Conservation (phyloP, 2,797 vertebrate species). For the Sus cebifrons region DNA sequence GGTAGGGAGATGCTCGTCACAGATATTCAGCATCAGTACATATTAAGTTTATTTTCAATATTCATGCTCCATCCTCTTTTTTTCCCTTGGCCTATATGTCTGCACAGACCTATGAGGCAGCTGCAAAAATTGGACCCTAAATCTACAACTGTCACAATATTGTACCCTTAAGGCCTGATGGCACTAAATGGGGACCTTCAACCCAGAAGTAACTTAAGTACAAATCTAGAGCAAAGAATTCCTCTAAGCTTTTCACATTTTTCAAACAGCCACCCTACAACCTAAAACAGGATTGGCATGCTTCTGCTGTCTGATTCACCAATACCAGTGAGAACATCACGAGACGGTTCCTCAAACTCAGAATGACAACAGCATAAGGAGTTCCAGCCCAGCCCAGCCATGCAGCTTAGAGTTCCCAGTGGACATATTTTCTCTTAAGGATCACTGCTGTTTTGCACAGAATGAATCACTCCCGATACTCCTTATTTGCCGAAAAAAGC, state of each 20-base stretch:
- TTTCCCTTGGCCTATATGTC: background rate
- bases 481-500: background rate
- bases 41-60: background rate
- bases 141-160: background rate
- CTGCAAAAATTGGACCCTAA: background rate
- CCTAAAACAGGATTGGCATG: slow-evolving; percentile 34
- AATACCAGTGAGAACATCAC: background rate
- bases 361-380: background rate
- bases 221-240: background rate
- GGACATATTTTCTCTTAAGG: background rate
- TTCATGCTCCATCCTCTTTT: background rate
- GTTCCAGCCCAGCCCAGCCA: background rate
- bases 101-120: background rate
- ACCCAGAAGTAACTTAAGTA: slow-evolving; percentile 1
- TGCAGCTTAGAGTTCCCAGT: background rate
- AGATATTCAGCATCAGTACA: background rate
- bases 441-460: background rate
- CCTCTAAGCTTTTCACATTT: slow-evolving; percentile 14
- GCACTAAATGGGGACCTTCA: background rate
- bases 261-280: background rate
- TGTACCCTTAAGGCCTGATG: background rate
- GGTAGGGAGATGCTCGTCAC: background rate
- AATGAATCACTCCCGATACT: background rate
- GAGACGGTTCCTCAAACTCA: background rate
- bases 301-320: background rate